Evolutionary conservation across 2,113 vertebrate genomes (phyloP), one percentile per base, ranked within the genome.

Genomic region (Ibidorhyncha struthersii): DNA sequence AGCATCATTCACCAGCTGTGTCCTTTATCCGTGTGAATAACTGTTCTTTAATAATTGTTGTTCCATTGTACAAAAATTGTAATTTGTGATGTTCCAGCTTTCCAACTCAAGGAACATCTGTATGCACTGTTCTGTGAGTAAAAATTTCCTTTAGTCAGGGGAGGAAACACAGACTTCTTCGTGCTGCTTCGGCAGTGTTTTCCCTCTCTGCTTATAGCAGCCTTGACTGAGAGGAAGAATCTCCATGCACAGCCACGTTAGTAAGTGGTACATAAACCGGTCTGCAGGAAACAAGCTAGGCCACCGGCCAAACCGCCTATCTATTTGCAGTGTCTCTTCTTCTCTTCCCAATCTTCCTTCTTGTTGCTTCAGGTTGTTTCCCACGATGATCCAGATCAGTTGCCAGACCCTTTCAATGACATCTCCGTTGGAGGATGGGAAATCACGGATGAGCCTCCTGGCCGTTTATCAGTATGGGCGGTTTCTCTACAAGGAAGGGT

Each of bases 401-500:
- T 99, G 45, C 99, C 99, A 14, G 99, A 99, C 95, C 99, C 99
- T 12, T 99, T 99, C 98, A 99, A 97, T 71, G 99, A 99, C 97
- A 98, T 99, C 96, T 99, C 99, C 15, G 96, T 99, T 12, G 99
- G 99, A 30, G 99, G 99, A 1, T 99, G 99, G 99, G 99, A 99
- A 63, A 96, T 99, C 97, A 99, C 95, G 0, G 99, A 99, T 3
- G 99, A 99, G 91, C 99, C 99, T 4, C 96, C 97, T 17, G 99
- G 99, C 34, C 98, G 96, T 32, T 97, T 99, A 10, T 99, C 99
- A 1, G 97, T 99, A 41, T 99, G 99, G 99, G 99, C 98, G 0
- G 99, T 99, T 38, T 99, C 99, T 67, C 97, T 99, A 66, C 99
- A 99, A 97, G 99, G 99, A 82, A 99, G 98, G 99, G 99, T 99